Percentiles rank a stretch among this genome's conserved stretches.
These are phyloP conservation scores for Speoplatyrhinus poulsoni DNA, from an alignment of 2,113 vertebrate genomes.

Conservation along the genomic window DNA sequence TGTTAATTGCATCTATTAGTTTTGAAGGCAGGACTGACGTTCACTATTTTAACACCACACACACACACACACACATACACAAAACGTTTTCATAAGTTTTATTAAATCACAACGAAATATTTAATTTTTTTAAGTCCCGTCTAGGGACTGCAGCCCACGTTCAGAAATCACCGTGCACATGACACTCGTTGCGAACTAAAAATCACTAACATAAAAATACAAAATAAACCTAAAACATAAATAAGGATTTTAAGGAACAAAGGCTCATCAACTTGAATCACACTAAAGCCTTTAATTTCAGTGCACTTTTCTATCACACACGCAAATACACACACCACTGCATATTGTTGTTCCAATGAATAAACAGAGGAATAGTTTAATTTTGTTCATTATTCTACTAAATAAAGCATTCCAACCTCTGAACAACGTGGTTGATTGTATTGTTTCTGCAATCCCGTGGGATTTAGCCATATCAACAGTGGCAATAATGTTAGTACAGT, in stretches of 20 bases:
- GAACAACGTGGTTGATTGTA: conserved; percentile 48
- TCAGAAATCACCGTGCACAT: conserved; percentile 55
- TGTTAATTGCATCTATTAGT: too few relatives aligned
- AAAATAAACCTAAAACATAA: conserved; percentile 8
- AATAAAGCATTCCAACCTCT: conserved; percentile 21
- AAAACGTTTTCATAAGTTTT: not conserved
- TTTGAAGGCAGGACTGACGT: too few relatives aligned
- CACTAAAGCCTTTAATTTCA: not conserved
- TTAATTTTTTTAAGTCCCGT: conserved; percentile 18
- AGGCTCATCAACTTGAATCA: too few relatives aligned
- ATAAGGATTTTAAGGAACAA: not conserved
- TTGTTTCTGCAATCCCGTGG: conserved; percentile 9
- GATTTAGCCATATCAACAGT: too few relatives aligned
- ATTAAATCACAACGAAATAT: conserved; percentile 42
- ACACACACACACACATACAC: too few relatives aligned
- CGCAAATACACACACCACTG: conserved; percentile 8
- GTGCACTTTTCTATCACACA: conserved; percentile 23
- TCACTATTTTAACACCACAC: too few relatives aligned
- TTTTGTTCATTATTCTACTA: not conserved
- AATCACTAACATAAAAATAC: conserved; percentile 3
- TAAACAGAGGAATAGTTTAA: not conserved
- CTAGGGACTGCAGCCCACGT: conserved; percentile 27
- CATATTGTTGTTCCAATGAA: conserved; percentile 10
- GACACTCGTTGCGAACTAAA: conserved; percentile 18
- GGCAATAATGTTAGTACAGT: too few relatives aligned